phyloP scores from a whole-genome alignment of 2,888 invertebrate species.

The Drosophila colorata region DNA sequence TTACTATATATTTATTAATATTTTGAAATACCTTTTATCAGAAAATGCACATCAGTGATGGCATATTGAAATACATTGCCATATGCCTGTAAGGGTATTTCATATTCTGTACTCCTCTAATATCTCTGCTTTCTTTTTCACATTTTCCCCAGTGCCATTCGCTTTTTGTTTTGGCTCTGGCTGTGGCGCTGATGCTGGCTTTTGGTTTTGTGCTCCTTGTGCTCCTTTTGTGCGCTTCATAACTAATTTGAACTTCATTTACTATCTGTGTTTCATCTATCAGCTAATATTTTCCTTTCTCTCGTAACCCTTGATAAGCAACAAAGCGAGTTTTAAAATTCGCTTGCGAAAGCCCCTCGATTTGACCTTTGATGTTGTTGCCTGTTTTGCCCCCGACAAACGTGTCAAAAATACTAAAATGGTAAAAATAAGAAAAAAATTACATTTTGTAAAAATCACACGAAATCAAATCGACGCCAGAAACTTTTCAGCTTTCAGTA shows the following conservation, averaged over 20 bases:
- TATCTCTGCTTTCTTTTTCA: background rate
- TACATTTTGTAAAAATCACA: conserved; percentile 56
- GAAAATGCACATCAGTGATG: no score
- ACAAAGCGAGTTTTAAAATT: conserved; percentile 22
- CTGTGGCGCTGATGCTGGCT: conserved; percentile 38
- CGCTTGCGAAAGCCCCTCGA: background rate
- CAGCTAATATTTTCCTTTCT: conserved; percentile 24
- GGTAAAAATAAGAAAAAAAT: conserved; percentile 24
- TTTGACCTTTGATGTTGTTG: conserved; percentile 35
- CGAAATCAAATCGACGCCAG: conserved; percentile 53
- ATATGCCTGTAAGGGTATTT: background rate
- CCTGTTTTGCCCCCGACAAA: conserved; percentile 23
- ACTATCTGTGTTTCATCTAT: conserved; percentile 58
- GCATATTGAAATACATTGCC: no score
- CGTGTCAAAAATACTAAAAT: conserved; percentile 51
- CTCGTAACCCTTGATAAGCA: conserved; percentile 26
- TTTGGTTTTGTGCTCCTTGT: conserved; percentile 27
- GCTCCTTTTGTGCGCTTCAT: conserved; percentile 58
- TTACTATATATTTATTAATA: no score
- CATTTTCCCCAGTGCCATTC: conserved; percentile 13
- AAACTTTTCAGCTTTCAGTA: conserved; percentile 42
- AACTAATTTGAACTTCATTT: conserved; percentile 78
- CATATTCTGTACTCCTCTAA: background rate
- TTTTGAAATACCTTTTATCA: no score
- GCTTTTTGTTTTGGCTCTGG: conserved; percentile 27